Evolutionary conservation across 1,140 invertebrate species (phyloP).

Genomic region (Samia ricini): DNA sequence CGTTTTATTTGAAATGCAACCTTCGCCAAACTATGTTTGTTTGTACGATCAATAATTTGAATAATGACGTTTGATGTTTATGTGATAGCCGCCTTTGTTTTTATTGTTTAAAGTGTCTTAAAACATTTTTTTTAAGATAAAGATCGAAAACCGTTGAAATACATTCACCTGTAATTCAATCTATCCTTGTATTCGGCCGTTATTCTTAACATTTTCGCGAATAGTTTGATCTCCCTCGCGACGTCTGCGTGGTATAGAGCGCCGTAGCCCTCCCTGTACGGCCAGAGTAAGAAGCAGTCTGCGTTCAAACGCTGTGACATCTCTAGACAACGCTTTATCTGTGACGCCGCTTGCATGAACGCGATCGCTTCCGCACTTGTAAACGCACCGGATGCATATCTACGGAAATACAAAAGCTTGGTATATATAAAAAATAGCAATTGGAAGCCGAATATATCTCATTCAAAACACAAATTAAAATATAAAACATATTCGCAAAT

Average conservation of each 20-base stretch:
- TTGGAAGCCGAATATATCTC: too few species aligned
- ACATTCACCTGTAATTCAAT: conserved; percentile 71
- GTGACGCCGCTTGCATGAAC: conserved; percentile 79
- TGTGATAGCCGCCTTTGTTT: too few species aligned
- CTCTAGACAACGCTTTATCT: conserved; percentile 82
- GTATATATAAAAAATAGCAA: background rate
- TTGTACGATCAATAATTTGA: too few species aligned
- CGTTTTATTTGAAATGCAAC: too few species aligned
- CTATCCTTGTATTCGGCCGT: conserved; percentile 82
- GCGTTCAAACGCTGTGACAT: conserved; percentile 80
- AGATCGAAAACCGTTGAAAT: too few species aligned
- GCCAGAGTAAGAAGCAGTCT: conserved; percentile 82
- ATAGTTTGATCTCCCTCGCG: conserved; percentile 79
- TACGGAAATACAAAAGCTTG: conserved; percentile 44
- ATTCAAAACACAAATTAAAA: too few species aligned
- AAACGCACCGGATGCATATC: conserved; percentile 80
- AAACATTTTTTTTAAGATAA: too few species aligned
- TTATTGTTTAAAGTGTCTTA: too few species aligned
- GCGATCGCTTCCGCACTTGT: conserved; percentile 80
- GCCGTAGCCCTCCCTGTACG: conserved; percentile 80
- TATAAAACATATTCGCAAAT: too few species aligned
- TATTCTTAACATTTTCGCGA: conserved; percentile 81
- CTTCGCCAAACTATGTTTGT: too few species aligned
- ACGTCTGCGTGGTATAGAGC: conserved; percentile 80
- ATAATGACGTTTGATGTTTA: too few species aligned